Evolutionary conservation across 2,888 invertebrate species (phyloP), one percentile per base, ranked within the genome.

Genomic region (Amphipyra tragopoginis): DNA sequence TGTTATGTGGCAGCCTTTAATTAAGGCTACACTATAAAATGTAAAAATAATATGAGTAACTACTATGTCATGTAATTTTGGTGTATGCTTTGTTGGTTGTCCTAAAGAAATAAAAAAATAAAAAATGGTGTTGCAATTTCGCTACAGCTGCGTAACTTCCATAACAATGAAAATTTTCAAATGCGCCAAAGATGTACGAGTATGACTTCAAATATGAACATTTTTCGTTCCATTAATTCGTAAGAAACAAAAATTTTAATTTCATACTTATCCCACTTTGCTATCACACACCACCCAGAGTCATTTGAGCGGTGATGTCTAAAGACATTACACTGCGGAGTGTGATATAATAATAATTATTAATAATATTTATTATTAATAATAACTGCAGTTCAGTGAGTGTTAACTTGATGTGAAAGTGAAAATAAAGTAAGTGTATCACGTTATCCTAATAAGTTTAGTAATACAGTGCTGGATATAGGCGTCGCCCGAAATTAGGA

Each of bases 361-460:
- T 44, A 68, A 68, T 65, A 67, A 56, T 68, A 68, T 61, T 71
- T 64, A 65, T 63, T 64, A 73, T 45, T 59, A 62, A 55, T 54
- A 48, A 40, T 47, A 54, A 3, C 14, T 26, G 7, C 44, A 75
- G 79, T 73, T 36, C 11, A 36, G 71, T 61, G 26, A 69, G 65
- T 66, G 47, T 57, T 57, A 42, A 40, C 5, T 42, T 47, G 13
- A 47, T 59, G 53, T 57, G 6, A 54, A 51, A 69, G 69, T 69
- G 59, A 56, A 29, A 42, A 42, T 47, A 6, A 62, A 7, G 66
- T 74, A 58, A 62, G 56, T 69, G 15, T 11, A 53, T 10, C 1
- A 10, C n/a, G 7, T 13, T 33, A 29, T n/a, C 6, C 5, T 21
- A 34, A 11, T 10, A 8, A 29, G 34, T 15, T 39, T 47, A 36